phyloP scores from a whole-genome alignment of 2,888 invertebrate genomes.

The Therioaphis trifolii region DNA sequence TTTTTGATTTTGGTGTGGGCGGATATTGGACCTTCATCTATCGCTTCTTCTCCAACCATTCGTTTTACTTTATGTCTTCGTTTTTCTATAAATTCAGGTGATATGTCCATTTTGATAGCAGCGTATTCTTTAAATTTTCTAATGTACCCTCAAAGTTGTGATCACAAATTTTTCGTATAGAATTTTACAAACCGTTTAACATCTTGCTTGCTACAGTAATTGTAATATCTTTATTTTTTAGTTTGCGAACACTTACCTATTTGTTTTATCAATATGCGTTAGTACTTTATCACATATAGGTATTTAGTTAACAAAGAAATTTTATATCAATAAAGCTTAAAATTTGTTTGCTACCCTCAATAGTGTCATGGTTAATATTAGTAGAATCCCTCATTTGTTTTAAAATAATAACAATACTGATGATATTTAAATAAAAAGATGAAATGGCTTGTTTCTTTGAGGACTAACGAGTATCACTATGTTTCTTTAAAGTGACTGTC shows the following conservation, averaged over 20 bases:
- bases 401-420: too few species aligned
- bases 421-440: slow-evolving; percentile 1
- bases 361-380: slow-evolving; percentile 17
- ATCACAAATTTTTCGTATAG: slow-evolving; percentile 28
- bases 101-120: slow-evolving; percentile 14
- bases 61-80: slow-evolving; percentile 3
- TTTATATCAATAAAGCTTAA: background rate
- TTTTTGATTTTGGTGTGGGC: background rate
- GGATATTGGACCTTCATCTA: background rate
- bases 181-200: slow-evolving; percentile 32
- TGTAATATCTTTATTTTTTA: slow-evolving; percentile 8
- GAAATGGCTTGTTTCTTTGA: slow-evolving; percentile 24
- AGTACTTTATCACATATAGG: slow-evolving; percentile 7
- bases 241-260: slow-evolving; percentile 13
- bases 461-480: background rate
- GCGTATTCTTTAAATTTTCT: slow-evolving; percentile 18
- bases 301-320: background rate
- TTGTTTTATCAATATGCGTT: slow-evolving; percentile 2
- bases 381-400: too few species aligned
- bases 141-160: slow-evolving; percentile 19
- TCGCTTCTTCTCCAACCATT: slow-evolving; percentile 12
- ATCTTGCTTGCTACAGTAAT: slow-evolving; percentile 18
- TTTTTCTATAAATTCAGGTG: slow-evolving; percentile 19
- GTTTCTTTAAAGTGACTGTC: background rate
- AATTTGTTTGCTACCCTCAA: slow-evolving; percentile 3